Conservation (phyloP, 1,140 invertebrate genomes). For the Pentalonia nigronervosa region DNA sequence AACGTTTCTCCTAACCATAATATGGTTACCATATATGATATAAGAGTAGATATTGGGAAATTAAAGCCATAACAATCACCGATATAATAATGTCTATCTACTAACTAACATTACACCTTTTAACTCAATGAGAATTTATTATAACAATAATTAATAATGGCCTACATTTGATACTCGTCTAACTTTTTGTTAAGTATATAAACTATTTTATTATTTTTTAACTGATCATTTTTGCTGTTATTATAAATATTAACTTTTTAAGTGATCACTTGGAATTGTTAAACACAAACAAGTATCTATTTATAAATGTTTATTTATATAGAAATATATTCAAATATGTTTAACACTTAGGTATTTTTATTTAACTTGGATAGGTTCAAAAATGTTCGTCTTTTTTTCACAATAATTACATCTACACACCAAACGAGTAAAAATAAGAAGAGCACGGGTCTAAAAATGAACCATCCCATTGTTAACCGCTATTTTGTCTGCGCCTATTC, state of each 20-base stretch:
- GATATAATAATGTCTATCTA: too few species aligned
- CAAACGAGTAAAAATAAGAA: conserved; percentile 3
- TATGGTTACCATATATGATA: too few species aligned
- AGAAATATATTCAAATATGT: not conserved
- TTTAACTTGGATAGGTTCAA: not conserved
- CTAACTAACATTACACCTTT: not conserved
- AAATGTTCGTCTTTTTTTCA: not conserved
- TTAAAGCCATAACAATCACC: not conserved
- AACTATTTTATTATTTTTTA: not conserved
- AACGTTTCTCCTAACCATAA: not conserved
- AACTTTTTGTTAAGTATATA: not conserved
- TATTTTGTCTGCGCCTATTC: not conserved
- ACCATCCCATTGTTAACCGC: conserved; percentile 20
- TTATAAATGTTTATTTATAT: not conserved
- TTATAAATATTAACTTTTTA: too few species aligned
- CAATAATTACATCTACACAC: conserved; percentile 1
- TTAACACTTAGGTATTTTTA: not conserved
- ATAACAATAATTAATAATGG: too few species aligned
- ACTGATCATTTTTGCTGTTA: not conserved
- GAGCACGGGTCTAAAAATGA: not conserved
- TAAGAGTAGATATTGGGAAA: not conserved
- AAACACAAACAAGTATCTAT: not conserved
- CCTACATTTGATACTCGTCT: not conserved
- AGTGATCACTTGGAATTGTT: not conserved
- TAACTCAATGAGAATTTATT: too few species aligned